Base-by-base conservation (phyloP, 2,797 vertebrate genomes). In the Helostoma temminkii region DNA sequence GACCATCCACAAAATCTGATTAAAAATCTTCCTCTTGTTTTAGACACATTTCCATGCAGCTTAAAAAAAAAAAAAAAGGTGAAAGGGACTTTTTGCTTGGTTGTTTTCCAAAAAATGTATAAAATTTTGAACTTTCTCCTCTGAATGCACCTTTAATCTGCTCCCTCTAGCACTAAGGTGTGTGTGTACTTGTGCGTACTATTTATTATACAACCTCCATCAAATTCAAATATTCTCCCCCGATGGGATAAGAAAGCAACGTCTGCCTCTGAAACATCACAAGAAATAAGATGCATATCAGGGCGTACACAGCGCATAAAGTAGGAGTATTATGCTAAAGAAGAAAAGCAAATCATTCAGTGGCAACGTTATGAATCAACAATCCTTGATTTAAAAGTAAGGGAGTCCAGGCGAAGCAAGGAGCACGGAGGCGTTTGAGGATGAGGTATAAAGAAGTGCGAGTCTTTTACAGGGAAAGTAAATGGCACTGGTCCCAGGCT, bases 131-230 rank as follows among this genome's bases (percentile, higher is more conserved):
- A 41, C 32, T 9, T 58, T 18, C 56, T 61, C 39, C 63, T 58
- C 55, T 42, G 52, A 73, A 59, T 76, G 74, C 26, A 59, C 24
- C 39, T 42, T 25, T 65, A 28, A 63, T 46, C 19, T 54, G 9
- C 47, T 30, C 39, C 66, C 53, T 61, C 46, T 30, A 32, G 22
- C n/a, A 59, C 18, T 21, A 50, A 25, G 36, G 37, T 16, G 5
- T 37, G 46, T 52, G 37, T 66, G 32, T 82, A 83, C 60, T 86
- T 92, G 87, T 93, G 87, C 83, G 55, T 89, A 70, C 68, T 82
- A 55, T 81, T 74, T 69, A 69, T 77, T 62, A 65, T 28, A 76
- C 65, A 72, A 56, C 58, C 55, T 80, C 62, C 74, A 73, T 74
- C 60, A 64, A 75, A 83, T 26, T 72, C 30, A 21, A 28, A 66